Base-by-base conservation (phyloP, 2,113 vertebrate species). In the Romanogobio albipinnatus region DNA sequence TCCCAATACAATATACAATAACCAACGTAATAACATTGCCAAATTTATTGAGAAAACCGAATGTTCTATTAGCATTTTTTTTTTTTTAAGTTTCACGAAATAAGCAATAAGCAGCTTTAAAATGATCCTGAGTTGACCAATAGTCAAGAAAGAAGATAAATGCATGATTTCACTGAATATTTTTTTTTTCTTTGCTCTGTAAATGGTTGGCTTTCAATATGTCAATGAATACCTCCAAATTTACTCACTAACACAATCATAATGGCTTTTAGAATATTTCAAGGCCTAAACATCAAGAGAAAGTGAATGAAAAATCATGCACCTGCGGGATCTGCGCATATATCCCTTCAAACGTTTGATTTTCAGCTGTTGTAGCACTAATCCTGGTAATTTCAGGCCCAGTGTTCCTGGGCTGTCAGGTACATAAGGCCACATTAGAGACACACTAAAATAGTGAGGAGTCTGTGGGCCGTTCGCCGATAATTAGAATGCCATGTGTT, bases 401-500 rank as follows among this genome's bases (percentile, higher is more conserved):
- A 89, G 88, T 90, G 88, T 93, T 90, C 76, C 80, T 82, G 83
- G 88, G 84, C 92, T 94, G 94, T 94, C 92, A 95, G 91, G 89
- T 91, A 92, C 91, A 92, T 93, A 91, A 92, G 89, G 90, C 85
- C 85, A 87, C 89, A 90, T 87, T 85, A 90, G 87, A 91, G 90
- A 92, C 89, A 84, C 89, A 84, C 85, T 88, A 91, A 92, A 93
- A 91, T 88, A 88, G 89, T 36, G 53, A 91, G 88, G 89, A 90
- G 79, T 88, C 87, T 84, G 49, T 59, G 86, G 88, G 91, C 91
- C 90, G 85, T 92, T 92, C 80, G 68, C 82, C 85, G 82, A 90
- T 93, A 94, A 94, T 94, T 93, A 93, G 89, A 93, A 92, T 93
- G 91, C 93, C 90, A 92, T 91, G 93, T 93, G 89, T 92, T 94